A percentile compares a stretch with the other conserved stretches of the same genome.
phyloP scores from a whole-genome alignment of 2,113 vertebrate genomes.

The Ictalurus furcatus region DNA sequence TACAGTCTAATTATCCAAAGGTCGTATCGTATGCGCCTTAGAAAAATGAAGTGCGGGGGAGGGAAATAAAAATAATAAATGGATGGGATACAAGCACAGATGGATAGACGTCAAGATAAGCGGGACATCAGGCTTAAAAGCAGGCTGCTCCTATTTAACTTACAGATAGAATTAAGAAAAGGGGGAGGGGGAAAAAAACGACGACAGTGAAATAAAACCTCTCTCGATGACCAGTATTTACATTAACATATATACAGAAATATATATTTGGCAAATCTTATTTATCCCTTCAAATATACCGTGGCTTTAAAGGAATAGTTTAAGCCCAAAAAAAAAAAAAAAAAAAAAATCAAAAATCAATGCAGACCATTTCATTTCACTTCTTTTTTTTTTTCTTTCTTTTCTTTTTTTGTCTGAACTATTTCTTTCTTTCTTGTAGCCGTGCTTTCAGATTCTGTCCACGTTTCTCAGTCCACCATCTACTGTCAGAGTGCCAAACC shows the following conservation, averaged over 20 bases:
- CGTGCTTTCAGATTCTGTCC: constrained; percentile 50
- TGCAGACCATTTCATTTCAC: background rate
- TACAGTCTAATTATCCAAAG: background rate
- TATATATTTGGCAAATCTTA: constrained; percentile 20
- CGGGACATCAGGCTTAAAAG: background rate
- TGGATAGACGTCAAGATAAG: background rate
- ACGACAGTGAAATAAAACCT: constrained; percentile 3
- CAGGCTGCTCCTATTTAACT: background rate
- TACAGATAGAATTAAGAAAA: constrained; percentile 13
- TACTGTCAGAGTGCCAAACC: constrained; percentile 76
- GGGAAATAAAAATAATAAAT: background rate
- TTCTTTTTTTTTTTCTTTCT: background rate
- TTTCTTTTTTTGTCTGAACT: background rate
- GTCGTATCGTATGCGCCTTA: background rate
- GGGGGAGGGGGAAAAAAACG: background rate
- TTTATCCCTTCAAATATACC: constrained; percentile 30
- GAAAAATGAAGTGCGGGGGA: background rate
- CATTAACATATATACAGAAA: constrained; percentile 56
- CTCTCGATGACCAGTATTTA: constrained; percentile 60
- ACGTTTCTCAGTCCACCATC: constrained; percentile 67
- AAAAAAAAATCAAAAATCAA: background rate
- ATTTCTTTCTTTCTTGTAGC: background rate
- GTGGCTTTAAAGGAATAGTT: background rate
- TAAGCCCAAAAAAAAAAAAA: background rate
- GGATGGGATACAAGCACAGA: background rate